Base-by-base conservation (phyloP, 2,113 vertebrate species). In the Uria aalge region DNA sequence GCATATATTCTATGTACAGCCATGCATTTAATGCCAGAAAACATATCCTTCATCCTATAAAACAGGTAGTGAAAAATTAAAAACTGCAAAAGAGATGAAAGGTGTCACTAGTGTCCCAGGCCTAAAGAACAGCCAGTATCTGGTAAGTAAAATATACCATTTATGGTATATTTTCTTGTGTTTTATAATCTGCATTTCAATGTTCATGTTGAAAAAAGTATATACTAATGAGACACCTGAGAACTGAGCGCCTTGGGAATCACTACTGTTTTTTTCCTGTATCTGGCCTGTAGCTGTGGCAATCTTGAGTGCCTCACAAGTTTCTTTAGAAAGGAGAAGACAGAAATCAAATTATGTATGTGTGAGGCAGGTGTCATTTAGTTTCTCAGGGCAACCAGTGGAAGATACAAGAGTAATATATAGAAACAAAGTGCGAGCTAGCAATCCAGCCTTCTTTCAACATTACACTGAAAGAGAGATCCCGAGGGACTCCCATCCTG, bases 401-500 rank as follows among this genome's bases (percentile, higher is more conserved):
- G 34, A 85, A 63, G 26, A 47, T 36, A 47, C 5, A n/a, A 68
- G 32, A 68, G 19, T n/a, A 40, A 32, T 66, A 9, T 6, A 23
- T 59, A 27, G 57, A 40, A 5, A 23, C 5, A 32, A 50, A 72
- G 21, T 20, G 12, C 20, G 53, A 68, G 34, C 23, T 57, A 69
- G 23, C 21, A 48, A 34, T 84, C 30, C 10, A 53, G 11, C 16
- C 40, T 74, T 69, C 15, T 67, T 92, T 64, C 29, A 63, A 16
- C 8, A 10, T 77, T n/a, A 34, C 5, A 5, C 11, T 67, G 52
- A n/a, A 43, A 67, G 67, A 83, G 11, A 48, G 34, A 56, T 67
- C 38, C 6, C 0, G 0, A 67, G 27, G 26, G 38, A 68, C 15
- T 88, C 38, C 18, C 1, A 2, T 59, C 26, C 2, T 76, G 40